These are phyloP conservation scores for Agrotis exclamationis DNA, from an alignment of 2,888 invertebrate genomes.

Conservation along the genomic window DNA sequence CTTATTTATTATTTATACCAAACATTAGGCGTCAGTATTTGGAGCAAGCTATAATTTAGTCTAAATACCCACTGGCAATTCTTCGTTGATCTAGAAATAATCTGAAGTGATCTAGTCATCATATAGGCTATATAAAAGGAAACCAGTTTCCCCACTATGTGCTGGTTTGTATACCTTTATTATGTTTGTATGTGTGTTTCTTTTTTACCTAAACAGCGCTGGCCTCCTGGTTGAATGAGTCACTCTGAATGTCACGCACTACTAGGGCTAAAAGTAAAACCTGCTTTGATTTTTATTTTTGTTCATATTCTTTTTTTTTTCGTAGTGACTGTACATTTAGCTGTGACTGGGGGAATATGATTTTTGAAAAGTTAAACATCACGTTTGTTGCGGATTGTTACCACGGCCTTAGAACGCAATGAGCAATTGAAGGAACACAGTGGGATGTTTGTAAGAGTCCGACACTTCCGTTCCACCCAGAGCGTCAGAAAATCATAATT, in stretches of 20 bases:
- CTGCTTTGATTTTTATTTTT: constrained; percentile 14
- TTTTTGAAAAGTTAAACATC: too few relatives aligned
- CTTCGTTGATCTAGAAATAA: constrained; percentile 44
- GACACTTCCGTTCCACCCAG: too few relatives aligned
- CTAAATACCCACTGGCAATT: constrained; percentile 51
- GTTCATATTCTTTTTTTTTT: too few relatives aligned
- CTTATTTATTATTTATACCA: constrained; percentile 42
- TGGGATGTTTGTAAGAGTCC: too few relatives aligned
- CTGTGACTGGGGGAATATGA: too few relatives aligned
- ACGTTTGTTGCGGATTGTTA: too few relatives aligned
- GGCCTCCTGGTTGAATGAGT: constrained; percentile 53
- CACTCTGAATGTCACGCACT: constrained; percentile 37
- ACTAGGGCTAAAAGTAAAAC: constrained; percentile 31
- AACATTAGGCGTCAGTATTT: constrained; percentile 56
- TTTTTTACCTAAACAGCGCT: constrained; percentile 63
- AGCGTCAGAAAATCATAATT: too few relatives aligned
- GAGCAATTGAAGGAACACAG: too few relatives aligned
- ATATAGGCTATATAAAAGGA: constrained; percentile 22
- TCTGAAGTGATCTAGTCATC: constrained; percentile 24
- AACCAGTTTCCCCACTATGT: constrained; percentile 46
- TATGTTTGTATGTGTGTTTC: constrained; percentile 34
- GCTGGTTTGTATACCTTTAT: background rate
- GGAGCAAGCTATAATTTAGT: constrained; percentile 57
- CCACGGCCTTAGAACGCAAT: too few relatives aligned
- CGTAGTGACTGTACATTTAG: too few relatives aligned